These are phyloP conservation scores for Acanthurus leucopareius DNA, from an alignment of 2,797 vertebrate species.

Conservation along the genomic window DNA sequence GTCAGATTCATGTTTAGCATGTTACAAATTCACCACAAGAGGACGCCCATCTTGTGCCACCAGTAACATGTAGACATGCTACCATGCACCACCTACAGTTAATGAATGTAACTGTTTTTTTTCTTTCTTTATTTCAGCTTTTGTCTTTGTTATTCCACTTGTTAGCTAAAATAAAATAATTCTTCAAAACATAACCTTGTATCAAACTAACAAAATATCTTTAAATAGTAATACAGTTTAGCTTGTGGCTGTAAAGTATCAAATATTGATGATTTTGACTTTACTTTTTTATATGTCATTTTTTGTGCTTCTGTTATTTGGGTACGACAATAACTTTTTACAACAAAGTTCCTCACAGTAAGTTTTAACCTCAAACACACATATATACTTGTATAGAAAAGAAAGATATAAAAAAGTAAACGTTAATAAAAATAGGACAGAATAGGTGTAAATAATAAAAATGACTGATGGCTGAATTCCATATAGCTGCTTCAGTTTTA, in stretches of 20 bases:
- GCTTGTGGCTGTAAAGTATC: not conserved
- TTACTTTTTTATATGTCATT: too few relatives aligned
- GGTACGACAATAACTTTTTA: not conserved
- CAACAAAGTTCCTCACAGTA: too few relatives aligned
- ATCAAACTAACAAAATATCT: not conserved
- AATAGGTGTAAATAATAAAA: conserved; percentile 16
- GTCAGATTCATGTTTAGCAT: too few relatives aligned
- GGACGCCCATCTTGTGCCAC: not conserved
- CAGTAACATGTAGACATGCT: not conserved
- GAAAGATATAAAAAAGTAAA: not conserved
- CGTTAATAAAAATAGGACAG: not conserved
- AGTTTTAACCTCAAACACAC: not conserved
- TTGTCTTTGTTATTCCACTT: not conserved
- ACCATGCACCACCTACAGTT: not conserved
- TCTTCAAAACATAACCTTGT: not conserved
- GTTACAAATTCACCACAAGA: conserved; percentile 19
- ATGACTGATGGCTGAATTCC: not conserved
- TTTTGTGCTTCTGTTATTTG: not conserved
- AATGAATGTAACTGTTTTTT: too few relatives aligned
- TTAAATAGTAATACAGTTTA: not conserved
- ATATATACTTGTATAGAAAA: not conserved
- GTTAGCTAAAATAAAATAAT: not conserved
- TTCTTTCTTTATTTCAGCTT: too few relatives aligned
- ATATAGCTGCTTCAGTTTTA: conserved; percentile 5
- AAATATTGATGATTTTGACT: not conserved